Percentiles rank a stretch among this genome's conserved stretches.
These are phyloP conservation scores for Argyresthia goedartella DNA, from an alignment of 2,888 invertebrate genomes.

Conservation along the genomic window DNA sequence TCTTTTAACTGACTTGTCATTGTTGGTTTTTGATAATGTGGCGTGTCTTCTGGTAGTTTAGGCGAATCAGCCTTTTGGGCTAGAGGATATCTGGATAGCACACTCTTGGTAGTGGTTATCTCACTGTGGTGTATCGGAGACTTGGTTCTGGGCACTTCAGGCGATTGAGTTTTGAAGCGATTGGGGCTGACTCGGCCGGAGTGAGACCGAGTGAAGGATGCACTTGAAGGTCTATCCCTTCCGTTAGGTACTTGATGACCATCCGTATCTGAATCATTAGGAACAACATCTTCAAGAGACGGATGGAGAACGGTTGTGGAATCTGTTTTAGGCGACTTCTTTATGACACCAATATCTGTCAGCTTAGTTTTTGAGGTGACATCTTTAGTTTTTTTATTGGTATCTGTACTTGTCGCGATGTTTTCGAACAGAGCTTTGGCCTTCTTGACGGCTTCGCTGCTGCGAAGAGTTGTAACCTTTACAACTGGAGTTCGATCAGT, in stretches of 20 bases:
- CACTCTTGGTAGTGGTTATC: slow-evolving; percentile 29
- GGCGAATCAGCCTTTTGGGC: slow-evolving; percentile 34
- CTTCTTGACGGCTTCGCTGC: slow-evolving; percentile 76
- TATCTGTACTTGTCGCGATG: slow-evolving; percentile 56
- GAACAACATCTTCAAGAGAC: slow-evolving; percentile 28
- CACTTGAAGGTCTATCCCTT: slow-evolving; percentile 22
- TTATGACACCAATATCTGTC: slow-evolving; percentile 60
- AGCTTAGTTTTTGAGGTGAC: slow-evolving; percentile 42
- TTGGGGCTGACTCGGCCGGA: slow-evolving; percentile 20
- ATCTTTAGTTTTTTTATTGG: slow-evolving; percentile 27
- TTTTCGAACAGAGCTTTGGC: slow-evolving; percentile 81
- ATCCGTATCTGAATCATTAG: slow-evolving; percentile 30
- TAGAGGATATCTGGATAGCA: slow-evolving; percentile 24
- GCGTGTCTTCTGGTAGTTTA: slow-evolving; percentile 19
- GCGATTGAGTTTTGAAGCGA: slow-evolving; percentile 26
- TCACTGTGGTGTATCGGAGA: slow-evolving; percentile 31
- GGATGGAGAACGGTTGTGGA: slow-evolving; percentile 29
- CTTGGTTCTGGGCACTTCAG: slow-evolving; percentile 31
- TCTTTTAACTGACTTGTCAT: slow-evolving; percentile 51
- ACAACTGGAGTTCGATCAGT: slow-evolving; percentile 30
- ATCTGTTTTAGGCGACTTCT: slow-evolving; percentile 38
- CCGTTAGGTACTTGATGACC: slow-evolving; percentile 11
- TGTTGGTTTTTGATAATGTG: slow-evolving; percentile 43
- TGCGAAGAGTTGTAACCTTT: slow-evolving; percentile 59
- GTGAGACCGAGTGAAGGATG: slow-evolving; percentile 19